Conservation (phyloP, 2,113 vertebrate species). For the Murina feae region DNA sequence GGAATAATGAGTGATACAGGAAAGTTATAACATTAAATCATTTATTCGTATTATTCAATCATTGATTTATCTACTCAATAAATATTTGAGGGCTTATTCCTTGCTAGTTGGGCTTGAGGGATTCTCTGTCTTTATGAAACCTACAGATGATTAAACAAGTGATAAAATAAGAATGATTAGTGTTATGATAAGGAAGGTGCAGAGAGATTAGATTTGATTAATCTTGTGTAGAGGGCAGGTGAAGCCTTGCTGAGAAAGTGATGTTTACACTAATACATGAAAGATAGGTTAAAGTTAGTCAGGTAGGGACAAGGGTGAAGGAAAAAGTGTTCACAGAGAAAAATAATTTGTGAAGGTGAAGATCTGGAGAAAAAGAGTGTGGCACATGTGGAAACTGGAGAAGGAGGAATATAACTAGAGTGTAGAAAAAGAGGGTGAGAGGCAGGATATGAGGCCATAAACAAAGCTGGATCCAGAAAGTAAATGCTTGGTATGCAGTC, state of each 20-base stretch:
- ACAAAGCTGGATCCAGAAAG: not conserved
- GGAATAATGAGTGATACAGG: not conserved
- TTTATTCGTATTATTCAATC: not conserved
- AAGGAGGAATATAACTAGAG: not conserved
- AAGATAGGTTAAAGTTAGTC: not conserved
- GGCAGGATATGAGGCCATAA: not conserved
- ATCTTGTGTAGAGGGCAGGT: not conserved
- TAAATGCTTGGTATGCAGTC: not conserved
- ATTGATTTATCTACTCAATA: not conserved
- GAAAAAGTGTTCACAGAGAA: not conserved
- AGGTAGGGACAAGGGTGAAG: not conserved
- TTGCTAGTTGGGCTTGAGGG: not conserved
- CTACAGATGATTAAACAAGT: constrained; percentile 14
- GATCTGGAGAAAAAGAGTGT: not conserved
- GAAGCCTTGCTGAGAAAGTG: not conserved
- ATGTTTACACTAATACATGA: not conserved
- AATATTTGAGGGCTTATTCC: not conserved
- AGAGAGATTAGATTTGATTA: not conserved
- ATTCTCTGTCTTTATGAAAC: not conserved
- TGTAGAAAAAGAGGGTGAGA: not conserved
- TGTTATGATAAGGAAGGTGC: not conserved
- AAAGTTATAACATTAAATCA: not conserved
- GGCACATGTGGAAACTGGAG: not conserved
- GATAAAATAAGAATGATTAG: not conserved
- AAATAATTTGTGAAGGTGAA: not conserved